Conservation (phyloP, 2,797 vertebrate genomes). For the Cephalopachus bancanus region DNA sequence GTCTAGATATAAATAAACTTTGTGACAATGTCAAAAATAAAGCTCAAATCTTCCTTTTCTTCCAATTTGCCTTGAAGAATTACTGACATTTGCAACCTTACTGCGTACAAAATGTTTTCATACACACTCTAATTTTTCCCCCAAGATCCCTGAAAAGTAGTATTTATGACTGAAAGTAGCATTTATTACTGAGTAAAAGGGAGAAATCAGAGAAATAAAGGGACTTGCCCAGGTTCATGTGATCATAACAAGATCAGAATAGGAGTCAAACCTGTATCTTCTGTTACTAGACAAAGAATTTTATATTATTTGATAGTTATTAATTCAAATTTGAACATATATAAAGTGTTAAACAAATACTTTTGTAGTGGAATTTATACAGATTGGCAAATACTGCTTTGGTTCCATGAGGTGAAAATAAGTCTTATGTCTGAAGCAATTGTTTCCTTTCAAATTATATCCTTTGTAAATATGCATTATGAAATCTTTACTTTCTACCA, state of each 20-base stretch:
- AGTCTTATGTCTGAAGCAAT: background rate
- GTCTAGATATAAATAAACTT: background rate
- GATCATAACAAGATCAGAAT: conserved; percentile 28
- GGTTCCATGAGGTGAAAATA: background rate
- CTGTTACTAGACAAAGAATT: background rate
- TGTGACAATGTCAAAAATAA: background rate
- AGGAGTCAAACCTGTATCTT: conserved; percentile 24
- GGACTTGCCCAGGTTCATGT: conserved; percentile 43
- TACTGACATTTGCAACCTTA: background rate
- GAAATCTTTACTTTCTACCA: background rate
- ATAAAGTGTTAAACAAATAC: background rate
- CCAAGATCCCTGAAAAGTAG: background rate
- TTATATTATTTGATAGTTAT: conserved; percentile 23
- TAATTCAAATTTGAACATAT: conserved; percentile 31
- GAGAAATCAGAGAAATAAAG: conserved; percentile 26
- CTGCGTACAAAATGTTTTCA: background rate
- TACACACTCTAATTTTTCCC: background rate
- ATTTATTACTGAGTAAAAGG: conserved; percentile 45
- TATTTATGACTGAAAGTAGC: background rate
- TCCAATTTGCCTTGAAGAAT: background rate
- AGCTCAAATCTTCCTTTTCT: background rate
- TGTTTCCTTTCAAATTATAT: conserved; percentile 8
- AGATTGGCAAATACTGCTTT: conserved; percentile 3
- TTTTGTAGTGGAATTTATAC: conserved; percentile 21
- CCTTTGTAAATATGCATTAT: background rate